A percentile compares a stretch with the other conserved stretches of the same genome.
phyloP scores from a whole-genome alignment of 2,113 vertebrate genomes.

The Protobothrops mucrosquamatus region DNA sequence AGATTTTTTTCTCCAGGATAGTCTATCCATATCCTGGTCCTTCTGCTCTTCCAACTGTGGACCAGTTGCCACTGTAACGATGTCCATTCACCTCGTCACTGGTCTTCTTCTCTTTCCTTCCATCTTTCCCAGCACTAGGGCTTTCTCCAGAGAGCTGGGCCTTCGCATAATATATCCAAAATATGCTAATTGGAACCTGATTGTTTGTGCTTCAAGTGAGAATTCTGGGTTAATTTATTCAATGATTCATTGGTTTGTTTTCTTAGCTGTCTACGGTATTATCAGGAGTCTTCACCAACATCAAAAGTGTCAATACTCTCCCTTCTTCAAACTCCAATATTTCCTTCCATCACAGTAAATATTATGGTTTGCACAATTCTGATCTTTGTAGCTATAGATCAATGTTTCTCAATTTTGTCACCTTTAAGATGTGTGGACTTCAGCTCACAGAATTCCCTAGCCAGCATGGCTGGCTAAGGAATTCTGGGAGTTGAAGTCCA shows the following conservation, averaged over 20 bases:
- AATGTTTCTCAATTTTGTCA: not conserved
- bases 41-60: not conserved
- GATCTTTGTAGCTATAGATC: not conserved
- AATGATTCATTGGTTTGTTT: not conserved
- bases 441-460: not conserved
- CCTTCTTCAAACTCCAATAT: not conserved
- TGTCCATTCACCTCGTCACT: not conserved
- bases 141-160: not conserved
- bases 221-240: not conserved
- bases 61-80: not conserved
- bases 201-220: not conserved
- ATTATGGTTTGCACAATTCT: not conserved
- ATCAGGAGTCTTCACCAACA: not conserved
- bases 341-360: not conserved
- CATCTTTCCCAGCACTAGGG: not conserved
- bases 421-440: not conserved
- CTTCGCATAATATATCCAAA: not conserved
- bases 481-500: not conserved
- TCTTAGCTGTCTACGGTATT: not conserved
- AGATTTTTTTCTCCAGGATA: not conserved
- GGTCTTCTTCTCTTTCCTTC: not conserved
- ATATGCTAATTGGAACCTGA: not conserved
- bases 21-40: not conserved
- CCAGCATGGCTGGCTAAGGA: not conserved
- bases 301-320: not conserved